A percentile compares a stretch with the other conserved stretches of the same genome.
Evolutionary conservation across 2,797 vertebrate genomes (phyloP).

Genomic region (Triplophysa bombifrons): DNA sequence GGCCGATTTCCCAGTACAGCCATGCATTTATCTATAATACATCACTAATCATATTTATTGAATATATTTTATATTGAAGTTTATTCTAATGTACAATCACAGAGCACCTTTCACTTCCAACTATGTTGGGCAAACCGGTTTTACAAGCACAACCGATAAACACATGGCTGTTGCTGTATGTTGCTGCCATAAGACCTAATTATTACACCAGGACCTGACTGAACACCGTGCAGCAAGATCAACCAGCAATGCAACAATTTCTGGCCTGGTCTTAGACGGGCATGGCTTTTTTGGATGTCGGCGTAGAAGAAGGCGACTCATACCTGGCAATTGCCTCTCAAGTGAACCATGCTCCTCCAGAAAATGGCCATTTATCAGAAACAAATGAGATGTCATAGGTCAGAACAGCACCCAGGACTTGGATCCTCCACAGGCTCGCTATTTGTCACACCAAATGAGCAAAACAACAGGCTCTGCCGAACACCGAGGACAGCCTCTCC

Average conservation of each 20-base stretch:
- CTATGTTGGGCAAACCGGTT: neutral
- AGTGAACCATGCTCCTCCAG: constrained; percentile 64
- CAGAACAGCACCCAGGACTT: constrained; percentile 65
- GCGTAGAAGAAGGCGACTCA: constrained; percentile 44
- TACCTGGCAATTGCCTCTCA: constrained; percentile 68
- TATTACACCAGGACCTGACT: constrained; percentile 11
- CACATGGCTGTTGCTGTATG: neutral
- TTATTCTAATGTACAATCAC: neutral
- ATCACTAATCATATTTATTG: no score
- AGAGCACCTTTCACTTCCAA: no score
- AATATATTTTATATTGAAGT: no score
- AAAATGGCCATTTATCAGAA: constrained; percentile 67
- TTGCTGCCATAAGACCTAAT: constrained; percentile 3
- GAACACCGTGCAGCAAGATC: neutral
- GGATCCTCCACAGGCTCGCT: constrained; percentile 63
- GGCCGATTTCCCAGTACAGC: no score
- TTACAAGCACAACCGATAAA: neutral
- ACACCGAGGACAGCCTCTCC: constrained; percentile 55
- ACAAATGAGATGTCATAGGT: constrained; percentile 67
- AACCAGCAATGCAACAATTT: constrained; percentile 10
- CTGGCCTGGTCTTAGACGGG: constrained; percentile 18
- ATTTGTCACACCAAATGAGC: constrained; percentile 71
- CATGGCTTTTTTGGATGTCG: constrained; percentile 43
- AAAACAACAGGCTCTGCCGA: constrained; percentile 62
- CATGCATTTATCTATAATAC: no score